These are phyloP conservation scores for Ophraella communa DNA, from an alignment of 2,888 invertebrate species.

Conservation along the genomic window DNA sequence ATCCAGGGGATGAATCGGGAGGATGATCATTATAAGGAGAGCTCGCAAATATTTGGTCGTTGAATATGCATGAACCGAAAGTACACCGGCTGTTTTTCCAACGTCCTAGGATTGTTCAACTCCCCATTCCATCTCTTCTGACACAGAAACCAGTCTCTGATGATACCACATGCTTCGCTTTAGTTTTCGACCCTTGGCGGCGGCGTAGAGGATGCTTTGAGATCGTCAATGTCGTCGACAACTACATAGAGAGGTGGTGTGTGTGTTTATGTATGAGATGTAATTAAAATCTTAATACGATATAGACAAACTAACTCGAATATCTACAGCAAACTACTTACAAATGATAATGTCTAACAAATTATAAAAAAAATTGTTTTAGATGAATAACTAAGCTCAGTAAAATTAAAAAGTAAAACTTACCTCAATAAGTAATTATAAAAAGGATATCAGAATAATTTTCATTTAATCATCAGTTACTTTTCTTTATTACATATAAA, in stretches of 20 bases:
- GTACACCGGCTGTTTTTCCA: slow-evolving; percentile 58
- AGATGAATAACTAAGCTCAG: too few species aligned
- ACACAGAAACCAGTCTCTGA: slow-evolving; percentile 26
- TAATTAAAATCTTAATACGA: slow-evolving; percentile 14
- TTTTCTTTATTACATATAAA: too few species aligned
- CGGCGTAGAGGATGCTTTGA: slow-evolving; percentile 9
- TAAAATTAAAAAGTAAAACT: too few species aligned
- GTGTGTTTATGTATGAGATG: slow-evolving; percentile 9
- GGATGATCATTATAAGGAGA: slow-evolving; percentile 59
- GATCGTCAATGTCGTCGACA: slow-evolving; percentile 7
- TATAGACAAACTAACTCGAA: too few species aligned
- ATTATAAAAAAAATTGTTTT: too few species aligned
- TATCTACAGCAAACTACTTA: too few species aligned
- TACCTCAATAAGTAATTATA: too few species aligned
- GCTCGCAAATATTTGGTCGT: slow-evolving; percentile 58
- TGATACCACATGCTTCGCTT: slow-evolving; percentile 19
- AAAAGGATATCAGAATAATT: too few species aligned
- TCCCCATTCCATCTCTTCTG: slow-evolving; percentile 32
- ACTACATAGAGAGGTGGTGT: slow-evolving; percentile 1
- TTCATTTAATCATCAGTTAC: too few species aligned
- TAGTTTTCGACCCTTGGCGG: slow-evolving; percentile 21
- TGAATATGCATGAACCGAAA: slow-evolving; percentile 59
- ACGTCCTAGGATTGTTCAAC: slow-evolving; percentile 48
- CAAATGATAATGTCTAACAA: too few species aligned
- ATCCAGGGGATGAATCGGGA: slow-evolving; percentile 44